These are phyloP conservation scores for Brachypodius melanocephalos DNA, from an alignment of 2,113 vertebrate species.

Conservation along the genomic window DNA sequence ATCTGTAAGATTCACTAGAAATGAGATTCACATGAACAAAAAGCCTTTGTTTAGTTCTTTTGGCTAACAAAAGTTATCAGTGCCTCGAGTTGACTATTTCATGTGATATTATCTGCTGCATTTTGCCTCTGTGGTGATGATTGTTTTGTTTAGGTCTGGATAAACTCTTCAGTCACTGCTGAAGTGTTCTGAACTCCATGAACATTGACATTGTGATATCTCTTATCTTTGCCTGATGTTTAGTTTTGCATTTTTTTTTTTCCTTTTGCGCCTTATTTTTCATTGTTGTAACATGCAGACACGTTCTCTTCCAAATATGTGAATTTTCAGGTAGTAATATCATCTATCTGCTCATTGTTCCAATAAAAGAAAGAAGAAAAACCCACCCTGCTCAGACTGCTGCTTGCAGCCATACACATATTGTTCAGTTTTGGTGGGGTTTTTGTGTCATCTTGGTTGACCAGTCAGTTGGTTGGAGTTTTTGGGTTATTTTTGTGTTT, in stretches of 20 bases:
- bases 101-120: neutral
- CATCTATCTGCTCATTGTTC: neutral
- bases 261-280: fast-evolving
- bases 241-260: neutral
- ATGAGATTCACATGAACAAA: neutral
- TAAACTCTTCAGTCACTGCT: neutral
- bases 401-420: neutral
- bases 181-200: neutral
- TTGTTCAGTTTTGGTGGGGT: neutral
- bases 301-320: neutral
- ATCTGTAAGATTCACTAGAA: neutral
- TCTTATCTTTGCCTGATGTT: neutral
- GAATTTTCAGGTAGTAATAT: neutral
- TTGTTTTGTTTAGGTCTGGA: neutral
- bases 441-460: neutral
- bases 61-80: neutral
- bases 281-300: neutral
- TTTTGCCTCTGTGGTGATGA: neutral
- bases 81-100: neutral
- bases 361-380: neutral
- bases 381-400: neutral
- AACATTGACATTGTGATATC: neutral
- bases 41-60: neutral
- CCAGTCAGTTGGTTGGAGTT: neutral
- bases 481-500: neutral